Evolutionary conservation across 2,113 vertebrate species (phyloP).

Genomic region (Typhlomys cinereus): DNA sequence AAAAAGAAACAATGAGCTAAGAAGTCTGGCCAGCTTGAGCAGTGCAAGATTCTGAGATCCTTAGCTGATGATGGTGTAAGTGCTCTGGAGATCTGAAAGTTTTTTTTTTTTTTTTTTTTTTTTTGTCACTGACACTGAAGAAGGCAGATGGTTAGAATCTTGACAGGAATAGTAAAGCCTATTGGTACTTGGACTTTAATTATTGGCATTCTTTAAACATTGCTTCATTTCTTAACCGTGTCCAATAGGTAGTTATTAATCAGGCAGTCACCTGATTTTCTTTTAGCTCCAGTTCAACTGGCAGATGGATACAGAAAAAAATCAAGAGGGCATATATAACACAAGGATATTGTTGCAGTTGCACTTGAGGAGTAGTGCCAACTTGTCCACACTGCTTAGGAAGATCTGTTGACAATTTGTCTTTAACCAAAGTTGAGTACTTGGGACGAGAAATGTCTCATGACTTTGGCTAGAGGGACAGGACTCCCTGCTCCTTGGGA

Average conservation of each 20-base stretch:
- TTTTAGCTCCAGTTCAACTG: constrained; percentile 86
- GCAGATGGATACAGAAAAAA: constrained; percentile 90
- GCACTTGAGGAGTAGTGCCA: constrained; percentile 91
- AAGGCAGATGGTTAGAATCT: constrained; percentile 95
- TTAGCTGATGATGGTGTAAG: constrained; percentile 94
- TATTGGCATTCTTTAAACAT: no score
- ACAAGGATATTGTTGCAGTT: constrained; percentile 90
- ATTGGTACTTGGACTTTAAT: no score
- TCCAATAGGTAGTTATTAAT: constrained; percentile 89
- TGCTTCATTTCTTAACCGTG: constrained; percentile 79
- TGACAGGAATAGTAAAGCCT: constrained; percentile 87
- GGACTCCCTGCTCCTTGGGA: constrained; percentile 88
- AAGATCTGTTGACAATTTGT: constrained; percentile 92
- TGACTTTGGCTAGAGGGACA: constrained; percentile 90
- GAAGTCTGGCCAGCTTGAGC: constrained; percentile 91
- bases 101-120: constrained; percentile 96
- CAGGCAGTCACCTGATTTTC: constrained; percentile 88
- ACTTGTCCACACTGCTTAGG: constrained; percentile 89
- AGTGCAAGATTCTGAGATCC: constrained; percentile 93
- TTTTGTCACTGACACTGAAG: constrained; percentile 95
- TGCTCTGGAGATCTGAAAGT: constrained; percentile 96
- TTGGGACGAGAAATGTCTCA: constrained; percentile 91
- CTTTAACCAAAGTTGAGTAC: constrained; percentile 91
- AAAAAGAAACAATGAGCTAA: constrained; percentile 95
- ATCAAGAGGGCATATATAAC: constrained; percentile 91